Conservation (phyloP, 2,888 invertebrate species). For the Lingula anatina region DNA sequence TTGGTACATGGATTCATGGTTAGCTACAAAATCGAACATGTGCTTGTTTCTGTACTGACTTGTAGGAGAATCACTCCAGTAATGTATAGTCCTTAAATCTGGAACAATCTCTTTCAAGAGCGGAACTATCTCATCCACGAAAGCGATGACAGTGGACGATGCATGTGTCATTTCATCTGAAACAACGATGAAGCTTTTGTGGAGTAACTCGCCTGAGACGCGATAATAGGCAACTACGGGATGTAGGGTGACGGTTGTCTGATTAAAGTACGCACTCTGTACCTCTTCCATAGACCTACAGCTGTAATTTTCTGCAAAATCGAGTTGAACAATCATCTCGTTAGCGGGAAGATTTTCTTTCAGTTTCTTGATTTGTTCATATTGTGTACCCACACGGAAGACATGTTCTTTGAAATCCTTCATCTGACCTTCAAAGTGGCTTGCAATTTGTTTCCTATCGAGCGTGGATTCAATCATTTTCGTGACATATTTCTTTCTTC, state of each 20-base stretch:
- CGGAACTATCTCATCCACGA: constrained; percentile 12
- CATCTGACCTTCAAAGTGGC: constrained; percentile 6
- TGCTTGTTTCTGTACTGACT: constrained; percentile 17
- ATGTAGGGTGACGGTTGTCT: constrained; percentile 13
- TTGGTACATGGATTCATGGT: constrained; percentile 7
- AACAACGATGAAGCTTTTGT: constrained; percentile 13
- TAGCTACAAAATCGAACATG: constrained; percentile 11
- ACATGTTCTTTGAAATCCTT: constrained; percentile 14
- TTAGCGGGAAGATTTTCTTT: constrained; percentile 10
- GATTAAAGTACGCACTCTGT: constrained; percentile 14
- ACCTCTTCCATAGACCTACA: constrained; percentile 12
- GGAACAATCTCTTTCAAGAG: constrained; percentile 4
- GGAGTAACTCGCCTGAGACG: constrained; percentile 4
- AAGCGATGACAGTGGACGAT: constrained; percentile 12
- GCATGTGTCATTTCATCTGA: constrained; percentile 15
- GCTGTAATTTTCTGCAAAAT: constrained; percentile 15
- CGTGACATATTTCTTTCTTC: constrained; percentile 9
- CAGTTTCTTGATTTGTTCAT: constrained; percentile 8
- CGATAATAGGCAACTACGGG: constrained; percentile 14
- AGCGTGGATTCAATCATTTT: constrained; percentile 7
- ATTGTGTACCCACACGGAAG: constrained; percentile 11
- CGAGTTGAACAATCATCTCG: constrained; percentile 14
- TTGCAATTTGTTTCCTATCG: constrained; percentile 1
- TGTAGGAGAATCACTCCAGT: constrained; percentile 16
- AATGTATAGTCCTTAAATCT: constrained; percentile 8